Evolutionary conservation across 1,140 invertebrate species (phyloP).

Genomic region (Pseudachorutes palmiensis): DNA sequence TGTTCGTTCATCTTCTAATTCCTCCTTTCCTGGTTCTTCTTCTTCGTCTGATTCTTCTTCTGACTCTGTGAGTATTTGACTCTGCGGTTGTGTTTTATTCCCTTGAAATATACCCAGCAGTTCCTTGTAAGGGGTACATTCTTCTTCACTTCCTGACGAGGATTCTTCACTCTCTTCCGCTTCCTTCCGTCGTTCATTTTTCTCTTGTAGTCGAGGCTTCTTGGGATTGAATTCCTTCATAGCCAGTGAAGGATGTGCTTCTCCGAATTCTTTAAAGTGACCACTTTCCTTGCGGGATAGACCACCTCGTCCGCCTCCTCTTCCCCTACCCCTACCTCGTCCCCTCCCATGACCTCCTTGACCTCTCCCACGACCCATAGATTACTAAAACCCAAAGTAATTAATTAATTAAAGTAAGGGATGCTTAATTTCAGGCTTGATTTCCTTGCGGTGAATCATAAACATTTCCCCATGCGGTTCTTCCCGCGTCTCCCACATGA

Average conservation of each 20-base stretch:
- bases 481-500: no score
- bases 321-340: constrained; percentile 8
- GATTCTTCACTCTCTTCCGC: constrained; percentile 16
- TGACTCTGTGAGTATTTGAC: constrained; percentile 37
- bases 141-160: constrained; percentile 25
- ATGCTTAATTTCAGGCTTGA: no score
- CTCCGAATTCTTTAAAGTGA: constrained; percentile 29
- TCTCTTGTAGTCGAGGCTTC: not conserved
- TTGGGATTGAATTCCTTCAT: constrained; percentile 11
- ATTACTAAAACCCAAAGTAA: no score
- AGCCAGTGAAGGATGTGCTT: constrained; percentile 28
- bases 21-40: constrained; percentile 32
- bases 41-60: constrained; percentile 38
- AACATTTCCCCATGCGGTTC: no score
- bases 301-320: constrained; percentile 10
- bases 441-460: no score
- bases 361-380: not conserved
- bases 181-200: not conserved
- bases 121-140: constrained; percentile 26
- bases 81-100: not conserved
- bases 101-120: constrained; percentile 18
- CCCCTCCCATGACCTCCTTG: not conserved
- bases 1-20: not conserved
- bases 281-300: constrained; percentile 9
- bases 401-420: no score